Conservation (phyloP, 2,888 invertebrate genomes). For the Lycocerus yunnanus region DNA sequence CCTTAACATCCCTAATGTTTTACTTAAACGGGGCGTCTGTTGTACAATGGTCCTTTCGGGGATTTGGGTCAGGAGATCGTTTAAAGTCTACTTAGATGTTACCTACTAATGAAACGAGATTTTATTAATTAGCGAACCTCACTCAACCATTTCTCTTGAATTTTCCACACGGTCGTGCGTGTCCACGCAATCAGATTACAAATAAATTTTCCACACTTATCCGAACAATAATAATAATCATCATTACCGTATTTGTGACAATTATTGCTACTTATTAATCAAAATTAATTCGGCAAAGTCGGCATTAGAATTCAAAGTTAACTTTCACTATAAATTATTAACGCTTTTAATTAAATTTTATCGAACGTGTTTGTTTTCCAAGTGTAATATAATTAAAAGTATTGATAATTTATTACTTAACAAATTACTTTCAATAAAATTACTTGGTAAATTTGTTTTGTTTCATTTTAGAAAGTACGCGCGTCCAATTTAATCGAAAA, state of each 20-base stretch:
- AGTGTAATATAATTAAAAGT: not conserved
- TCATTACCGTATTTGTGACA: not conserved
- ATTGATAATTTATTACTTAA: slow-evolving; percentile 10
- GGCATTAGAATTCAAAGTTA: slow-evolving; percentile 5
- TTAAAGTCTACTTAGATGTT: slow-evolving; percentile 34
- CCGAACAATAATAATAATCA: not conserved
- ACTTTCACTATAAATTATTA: slow-evolving; percentile 17
- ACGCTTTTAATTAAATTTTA: slow-evolving; percentile 6
- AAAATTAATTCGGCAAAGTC: slow-evolving; percentile 6
- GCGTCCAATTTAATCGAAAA: slow-evolving; percentile 10
- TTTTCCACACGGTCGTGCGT: not conserved
- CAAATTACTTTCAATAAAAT: slow-evolving; percentile 12
- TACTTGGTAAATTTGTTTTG: slow-evolving; percentile 10
- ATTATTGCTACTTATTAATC: slow-evolving; percentile 4
- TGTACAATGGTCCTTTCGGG: slow-evolving; percentile 38
- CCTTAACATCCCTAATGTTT: slow-evolving; percentile 35
- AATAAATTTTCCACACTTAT: slow-evolving; percentile 1
- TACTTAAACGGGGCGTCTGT: slow-evolving; percentile 22
- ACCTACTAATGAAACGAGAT: slow-evolving; percentile 25
- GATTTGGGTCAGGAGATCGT: slow-evolving; percentile 41
- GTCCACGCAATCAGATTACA: not conserved
- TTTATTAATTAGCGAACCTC: slow-evolving; percentile 24
- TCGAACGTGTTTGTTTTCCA: slow-evolving; percentile 3
- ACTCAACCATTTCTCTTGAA: not conserved
- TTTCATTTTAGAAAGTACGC: slow-evolving; percentile 13